Evolutionary conservation across 2,797 vertebrate species (phyloP), one percentile per base, ranked within the genome.

Genomic region (Pelobates cultripes): DNA sequence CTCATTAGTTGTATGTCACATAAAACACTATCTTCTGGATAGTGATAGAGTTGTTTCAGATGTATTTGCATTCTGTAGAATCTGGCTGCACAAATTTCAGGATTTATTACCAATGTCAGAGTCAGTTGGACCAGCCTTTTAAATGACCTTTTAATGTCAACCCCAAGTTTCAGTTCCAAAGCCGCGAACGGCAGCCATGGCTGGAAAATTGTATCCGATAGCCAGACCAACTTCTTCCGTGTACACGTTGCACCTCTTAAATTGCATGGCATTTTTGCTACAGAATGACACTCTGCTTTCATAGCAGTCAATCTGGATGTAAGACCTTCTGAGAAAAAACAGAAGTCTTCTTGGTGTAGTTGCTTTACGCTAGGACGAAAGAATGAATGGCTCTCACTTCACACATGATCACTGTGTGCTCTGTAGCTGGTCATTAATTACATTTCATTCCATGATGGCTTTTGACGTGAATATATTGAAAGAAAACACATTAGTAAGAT

Each of bases 91-190:
- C 84, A 80, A 28, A 82, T 78, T 82, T 82, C 74, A 83, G 76
- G 78, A 91, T 90, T 91, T 91, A 90, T 86, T 86, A 67, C 83
- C 81, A 60, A 17, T 89, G 88, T 91, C 89, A 88, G 77, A 73
- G 88, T 83, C 86, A 84, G 87, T 81, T 83, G 86, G 88, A 87
- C 81, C 87, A 86, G 79, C 84, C 79, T 89, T 78, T 79, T 70
- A 79, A 84, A 81, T 86, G 79, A 55, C 82, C 86, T 88, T 87
- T 51, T 84, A 86, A 68, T 86, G 85, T 88, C 85, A 87, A 83
- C 71, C 85, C 80, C 79, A 84, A 70, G 70, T 78, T 78, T 73
- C 40, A 61, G 28, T n/a, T 70, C 75, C 70, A 78, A 73, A 60
- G 47, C 75, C 69, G 15, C 14, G 17, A 53, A 42, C 69, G 63